Conservation (phyloP, 2,113 vertebrate species). For the Myotis yumanensis region DNA sequence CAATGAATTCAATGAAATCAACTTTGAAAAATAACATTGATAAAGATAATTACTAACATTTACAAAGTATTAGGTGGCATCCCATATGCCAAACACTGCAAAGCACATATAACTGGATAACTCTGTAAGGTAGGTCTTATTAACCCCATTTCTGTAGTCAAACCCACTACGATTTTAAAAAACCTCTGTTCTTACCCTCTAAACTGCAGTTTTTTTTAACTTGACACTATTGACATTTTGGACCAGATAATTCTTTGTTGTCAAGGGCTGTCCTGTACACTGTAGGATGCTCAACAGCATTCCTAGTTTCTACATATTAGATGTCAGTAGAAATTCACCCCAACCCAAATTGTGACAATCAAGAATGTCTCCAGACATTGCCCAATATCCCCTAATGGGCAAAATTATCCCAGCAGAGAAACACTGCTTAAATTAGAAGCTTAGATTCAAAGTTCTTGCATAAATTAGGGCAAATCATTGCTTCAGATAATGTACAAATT, state of each 20-base stretch:
- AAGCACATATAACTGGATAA: background rate
- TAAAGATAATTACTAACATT: background rate
- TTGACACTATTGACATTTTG: background rate
- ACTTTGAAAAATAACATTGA: background rate
- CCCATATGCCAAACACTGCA: background rate
- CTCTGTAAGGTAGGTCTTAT: background rate
- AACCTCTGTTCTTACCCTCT: constrained; percentile 10
- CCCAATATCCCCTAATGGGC: background rate
- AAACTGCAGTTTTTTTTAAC: constrained; percentile 9
- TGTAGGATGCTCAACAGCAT: background rate
- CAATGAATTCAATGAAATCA: background rate
- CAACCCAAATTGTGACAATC: background rate
- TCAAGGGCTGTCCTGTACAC: background rate
- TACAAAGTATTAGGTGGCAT: background rate
- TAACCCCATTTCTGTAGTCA: background rate
- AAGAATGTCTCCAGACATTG: background rate
- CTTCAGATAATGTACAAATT: background rate
- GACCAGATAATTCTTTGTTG: background rate
- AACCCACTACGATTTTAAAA: background rate
- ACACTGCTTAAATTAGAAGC: background rate
- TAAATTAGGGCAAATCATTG: constrained; percentile 1
- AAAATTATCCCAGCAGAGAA: background rate
- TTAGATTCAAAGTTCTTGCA: background rate
- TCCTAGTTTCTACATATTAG: background rate
- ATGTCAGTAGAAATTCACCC: background rate